A percentile compares a stretch with the other conserved stretches of the same genome.
These are phyloP conservation scores for Silurus aristotelis DNA, from an alignment of 2,797 vertebrate species.

Conservation along the genomic window DNA sequence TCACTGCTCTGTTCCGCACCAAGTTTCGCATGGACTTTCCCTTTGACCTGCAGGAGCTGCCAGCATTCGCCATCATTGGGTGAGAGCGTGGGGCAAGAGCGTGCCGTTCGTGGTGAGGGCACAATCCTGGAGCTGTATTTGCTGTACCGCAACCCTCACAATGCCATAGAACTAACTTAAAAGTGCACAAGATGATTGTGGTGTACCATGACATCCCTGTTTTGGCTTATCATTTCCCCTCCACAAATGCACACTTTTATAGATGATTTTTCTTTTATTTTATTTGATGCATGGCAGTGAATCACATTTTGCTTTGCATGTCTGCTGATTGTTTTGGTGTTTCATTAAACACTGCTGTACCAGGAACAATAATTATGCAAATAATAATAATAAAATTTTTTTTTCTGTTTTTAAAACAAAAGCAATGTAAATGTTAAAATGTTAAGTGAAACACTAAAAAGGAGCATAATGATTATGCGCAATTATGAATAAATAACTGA, in stretches of 20 bases:
- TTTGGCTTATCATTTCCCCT: neutral
- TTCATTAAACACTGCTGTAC: neutral
- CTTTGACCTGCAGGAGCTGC: slow-evolving; percentile 87
- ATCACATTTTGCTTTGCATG: slow-evolving; percentile 9
- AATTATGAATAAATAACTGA: no score
- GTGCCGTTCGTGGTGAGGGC: slow-evolving; percentile 51
- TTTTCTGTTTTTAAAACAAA: neutral
- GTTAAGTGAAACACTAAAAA: no score
- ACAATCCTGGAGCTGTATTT: slow-evolving; percentile 45
- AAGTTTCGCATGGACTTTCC: slow-evolving; percentile 91
- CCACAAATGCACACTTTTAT: neutral
- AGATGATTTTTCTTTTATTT: neutral
- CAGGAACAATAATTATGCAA: neutral
- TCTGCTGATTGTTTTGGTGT: neutral
- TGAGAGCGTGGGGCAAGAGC: slow-evolving; percentile 60
- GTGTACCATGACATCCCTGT: neutral
- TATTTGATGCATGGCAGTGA: neutral
- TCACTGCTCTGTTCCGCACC: slow-evolving; percentile 88
- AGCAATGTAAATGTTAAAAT: no score
- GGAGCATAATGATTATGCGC: no score
- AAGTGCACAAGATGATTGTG: slow-evolving; percentile 14
- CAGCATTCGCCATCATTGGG: slow-evolving; percentile 88
- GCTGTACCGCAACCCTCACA: slow-evolving; percentile 2
- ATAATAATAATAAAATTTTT: neutral
- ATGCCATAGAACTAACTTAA: slow-evolving; percentile 6